phyloP scores from a whole-genome alignment of 2,113 vertebrate species.

The Craseonycteris thonglongyai region DNA sequence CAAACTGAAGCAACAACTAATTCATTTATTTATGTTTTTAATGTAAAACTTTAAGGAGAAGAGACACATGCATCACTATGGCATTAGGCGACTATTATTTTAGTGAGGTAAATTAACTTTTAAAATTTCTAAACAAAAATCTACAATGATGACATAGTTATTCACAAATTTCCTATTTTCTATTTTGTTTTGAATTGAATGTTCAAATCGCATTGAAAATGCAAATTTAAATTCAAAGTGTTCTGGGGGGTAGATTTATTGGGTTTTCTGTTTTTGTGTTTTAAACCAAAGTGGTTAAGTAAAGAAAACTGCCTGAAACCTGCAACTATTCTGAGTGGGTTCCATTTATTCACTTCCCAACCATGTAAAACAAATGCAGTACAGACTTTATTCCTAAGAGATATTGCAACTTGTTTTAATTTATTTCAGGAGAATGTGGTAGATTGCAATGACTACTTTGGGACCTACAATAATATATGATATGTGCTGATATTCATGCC shows the following conservation, averaged over 20 bases:
- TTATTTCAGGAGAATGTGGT: constrained; percentile 23
- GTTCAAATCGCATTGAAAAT: not conserved
- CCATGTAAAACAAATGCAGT: constrained; percentile 49
- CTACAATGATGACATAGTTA: not conserved
- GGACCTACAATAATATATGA: constrained; percentile 3
- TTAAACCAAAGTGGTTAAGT: constrained; percentile 1
- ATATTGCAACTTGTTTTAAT: constrained; percentile 33
- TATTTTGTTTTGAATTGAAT: not conserved
- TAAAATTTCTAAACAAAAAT: constrained; percentile 9
- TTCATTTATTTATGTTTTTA: not conserved
- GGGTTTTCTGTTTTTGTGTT: constrained; percentile 21
- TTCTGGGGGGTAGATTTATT: not conserved
- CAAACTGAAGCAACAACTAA: not conserved
- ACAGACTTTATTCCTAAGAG: constrained; percentile 32
- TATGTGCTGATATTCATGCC: not conserved
- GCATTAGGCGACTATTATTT: not conserved
- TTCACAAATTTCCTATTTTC: not conserved
- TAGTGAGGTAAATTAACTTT: not conserved
- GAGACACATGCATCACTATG: not conserved
- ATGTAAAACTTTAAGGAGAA: not conserved
- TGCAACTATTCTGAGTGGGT: not conserved
- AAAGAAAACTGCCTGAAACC: constrained; percentile 6
- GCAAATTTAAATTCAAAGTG: not conserved
- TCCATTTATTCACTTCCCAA: constrained; percentile 35
- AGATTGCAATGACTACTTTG: not conserved